Conservation (phyloP, 1,140 invertebrate species). For the Drosophila arizonae region DNA sequence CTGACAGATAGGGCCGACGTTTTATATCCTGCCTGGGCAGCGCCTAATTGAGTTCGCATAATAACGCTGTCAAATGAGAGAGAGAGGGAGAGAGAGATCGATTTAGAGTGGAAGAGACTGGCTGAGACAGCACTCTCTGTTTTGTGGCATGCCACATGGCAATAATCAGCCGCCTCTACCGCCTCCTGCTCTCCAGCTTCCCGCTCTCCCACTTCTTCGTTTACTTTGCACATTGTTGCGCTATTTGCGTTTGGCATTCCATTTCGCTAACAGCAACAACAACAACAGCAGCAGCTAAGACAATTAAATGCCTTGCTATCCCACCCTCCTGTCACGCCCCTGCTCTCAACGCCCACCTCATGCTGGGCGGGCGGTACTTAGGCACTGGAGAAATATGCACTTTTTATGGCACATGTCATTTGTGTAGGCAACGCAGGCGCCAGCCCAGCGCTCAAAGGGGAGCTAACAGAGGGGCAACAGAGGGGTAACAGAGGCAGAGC, state of each 20-base stretch:
- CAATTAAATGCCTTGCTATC: conserved; percentile 48
- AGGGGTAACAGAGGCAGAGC: background rate
- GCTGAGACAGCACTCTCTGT: background rate
- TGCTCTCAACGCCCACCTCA: background rate
- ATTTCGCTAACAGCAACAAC: conserved; percentile 49
- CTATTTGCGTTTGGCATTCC: conserved; percentile 77
- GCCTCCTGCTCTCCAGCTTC: background rate
- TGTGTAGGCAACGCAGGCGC: background rate
- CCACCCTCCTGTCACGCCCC: background rate
- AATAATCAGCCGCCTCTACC: conserved; percentile 13
- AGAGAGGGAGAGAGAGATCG: background rate
- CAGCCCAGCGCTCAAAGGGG: background rate
- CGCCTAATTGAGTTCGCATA: conserved; percentile 70
- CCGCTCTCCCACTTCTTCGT: conserved; percentile 34
- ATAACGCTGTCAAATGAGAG: conserved; percentile 59
- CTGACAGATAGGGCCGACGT: conserved; percentile 54
- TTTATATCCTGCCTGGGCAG: conserved; percentile 13
- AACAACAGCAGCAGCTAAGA: conserved; percentile 20
- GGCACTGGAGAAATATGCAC: conserved; percentile 43
- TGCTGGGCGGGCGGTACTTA: conserved; percentile 35
- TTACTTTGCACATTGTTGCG: conserved; percentile 73
- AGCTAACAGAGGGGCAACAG: no score
- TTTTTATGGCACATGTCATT: conserved; percentile 66
- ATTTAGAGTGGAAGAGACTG: background rate
- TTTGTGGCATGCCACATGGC: conserved; percentile 51